A percentile compares a stretch with the other conserved stretches of the same genome.
Conservation (phyloP, 2,113 vertebrate species). For the Perccottus glenii region DNA sequence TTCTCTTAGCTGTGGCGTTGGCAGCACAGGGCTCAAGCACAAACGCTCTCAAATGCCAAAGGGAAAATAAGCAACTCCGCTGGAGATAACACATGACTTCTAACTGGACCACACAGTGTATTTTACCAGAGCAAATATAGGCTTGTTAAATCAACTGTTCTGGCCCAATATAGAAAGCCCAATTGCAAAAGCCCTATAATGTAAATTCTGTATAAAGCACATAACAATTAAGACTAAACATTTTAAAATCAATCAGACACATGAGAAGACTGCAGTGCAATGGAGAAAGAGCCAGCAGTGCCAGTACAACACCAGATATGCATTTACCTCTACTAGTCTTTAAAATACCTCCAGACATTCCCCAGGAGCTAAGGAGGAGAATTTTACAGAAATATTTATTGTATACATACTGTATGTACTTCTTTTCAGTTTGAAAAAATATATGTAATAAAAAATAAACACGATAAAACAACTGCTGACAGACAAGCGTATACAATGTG, state of each 20-base stretch:
- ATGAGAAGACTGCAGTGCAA: too few relatives aligned
- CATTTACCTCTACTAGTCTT: too few relatives aligned
- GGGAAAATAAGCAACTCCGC: constrained; percentile 20
- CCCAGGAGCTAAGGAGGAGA: too few relatives aligned
- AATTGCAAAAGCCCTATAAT: neutral
- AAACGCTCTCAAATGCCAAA: constrained; percentile 28
- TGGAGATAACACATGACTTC: constrained; percentile 20
- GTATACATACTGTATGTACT: too few relatives aligned
- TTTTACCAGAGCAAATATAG: constrained; percentile 12
- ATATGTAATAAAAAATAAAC: too few relatives aligned
- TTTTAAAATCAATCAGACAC: too few relatives aligned
- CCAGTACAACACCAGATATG: too few relatives aligned
- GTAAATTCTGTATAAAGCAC: neutral
- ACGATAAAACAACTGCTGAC: neutral
- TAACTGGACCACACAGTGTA: constrained; percentile 28
- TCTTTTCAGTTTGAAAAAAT: too few relatives aligned
- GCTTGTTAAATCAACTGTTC: constrained; percentile 8
- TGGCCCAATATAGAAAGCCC: constrained; percentile 15
- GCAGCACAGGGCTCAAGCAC: constrained; percentile 33
- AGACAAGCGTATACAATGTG: constrained; percentile 34
- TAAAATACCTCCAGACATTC: too few relatives aligned
- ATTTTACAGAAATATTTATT: too few relatives aligned
- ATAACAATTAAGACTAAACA: too few relatives aligned
- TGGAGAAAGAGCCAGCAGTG: too few relatives aligned
- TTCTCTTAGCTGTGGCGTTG: constrained; percentile 6